Evolutionary conservation across 1,140 invertebrate genomes (phyloP).

Genomic region (Ceratina japonica): DNA sequence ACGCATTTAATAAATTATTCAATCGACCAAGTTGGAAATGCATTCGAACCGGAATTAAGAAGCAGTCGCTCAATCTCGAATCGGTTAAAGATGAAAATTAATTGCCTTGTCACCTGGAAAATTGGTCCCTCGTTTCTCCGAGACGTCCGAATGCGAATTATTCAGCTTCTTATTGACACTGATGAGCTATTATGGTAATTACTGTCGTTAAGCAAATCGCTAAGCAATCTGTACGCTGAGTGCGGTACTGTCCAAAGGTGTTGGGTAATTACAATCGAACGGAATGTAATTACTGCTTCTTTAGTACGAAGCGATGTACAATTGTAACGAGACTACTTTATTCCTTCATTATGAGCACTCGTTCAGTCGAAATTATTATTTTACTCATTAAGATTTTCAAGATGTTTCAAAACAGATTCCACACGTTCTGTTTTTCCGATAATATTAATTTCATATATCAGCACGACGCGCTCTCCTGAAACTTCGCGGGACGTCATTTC

Average conservation of each 20-base stretch:
- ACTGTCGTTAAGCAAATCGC: slow-evolving; percentile 52
- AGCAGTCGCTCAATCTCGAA: slow-evolving; percentile 30
- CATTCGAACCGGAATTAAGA: slow-evolving; percentile 26
- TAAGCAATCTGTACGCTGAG: slow-evolving; percentile 37
- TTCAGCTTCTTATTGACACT: slow-evolving; percentile 28
- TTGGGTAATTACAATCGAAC: slow-evolving; percentile 13
- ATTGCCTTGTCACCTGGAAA: slow-evolving; percentile 44
- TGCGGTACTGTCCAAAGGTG: background rate
- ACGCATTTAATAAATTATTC: background rate
- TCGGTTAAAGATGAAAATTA: slow-evolving; percentile 56
- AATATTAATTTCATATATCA: no score
- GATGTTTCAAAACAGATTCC: no score
- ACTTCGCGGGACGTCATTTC: no score
- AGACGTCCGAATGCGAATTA: slow-evolving; percentile 33
- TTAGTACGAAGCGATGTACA: background rate
- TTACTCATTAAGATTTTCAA: no score
- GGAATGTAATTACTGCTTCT: background rate
- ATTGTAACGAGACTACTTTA: no score
- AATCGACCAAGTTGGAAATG: background rate
- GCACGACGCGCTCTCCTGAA: no score
- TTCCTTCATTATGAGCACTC: no score
- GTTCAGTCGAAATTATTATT: background rate
- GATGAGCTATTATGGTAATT: slow-evolving; percentile 34
- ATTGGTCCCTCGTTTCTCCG: slow-evolving; percentile 51
- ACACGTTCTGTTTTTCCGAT: no score